These are phyloP conservation scores for Saguinus midas DNA, from an alignment of 2,113 vertebrate genomes.

Conservation along the genomic window DNA sequence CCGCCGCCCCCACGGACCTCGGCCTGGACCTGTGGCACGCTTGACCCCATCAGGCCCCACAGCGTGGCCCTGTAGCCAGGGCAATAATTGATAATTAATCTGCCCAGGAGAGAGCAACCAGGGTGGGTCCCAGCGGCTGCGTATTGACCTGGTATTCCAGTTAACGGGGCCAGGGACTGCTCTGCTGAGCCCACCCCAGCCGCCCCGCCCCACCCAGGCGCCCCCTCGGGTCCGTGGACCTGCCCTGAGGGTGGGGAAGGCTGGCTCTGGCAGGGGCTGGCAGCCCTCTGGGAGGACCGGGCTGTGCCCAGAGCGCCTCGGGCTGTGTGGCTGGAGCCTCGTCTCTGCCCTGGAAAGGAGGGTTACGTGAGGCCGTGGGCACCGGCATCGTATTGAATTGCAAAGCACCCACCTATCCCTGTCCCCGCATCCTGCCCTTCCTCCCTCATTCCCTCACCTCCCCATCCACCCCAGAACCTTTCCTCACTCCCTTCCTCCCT, in stretches of 20 bases:
- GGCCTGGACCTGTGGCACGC: too few relatives aligned
- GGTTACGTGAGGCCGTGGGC: too few relatives aligned
- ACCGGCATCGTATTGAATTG: too few relatives aligned
- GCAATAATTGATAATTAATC: constrained; percentile 91
- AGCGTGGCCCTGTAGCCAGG: constrained; percentile 81
- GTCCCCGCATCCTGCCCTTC: background rate
- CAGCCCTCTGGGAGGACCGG: too few relatives aligned
- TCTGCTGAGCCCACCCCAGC: constrained; percentile 66
- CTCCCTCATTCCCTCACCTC: background rate
- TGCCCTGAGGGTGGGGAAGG: background rate
- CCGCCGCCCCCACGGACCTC: background rate
- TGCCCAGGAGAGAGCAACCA: constrained; percentile 86
- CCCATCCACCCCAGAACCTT: background rate
- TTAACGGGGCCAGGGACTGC: constrained; percentile 81
- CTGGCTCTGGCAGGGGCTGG: background rate
- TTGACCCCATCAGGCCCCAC: constrained; percentile 41
- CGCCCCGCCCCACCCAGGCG: constrained; percentile 11
- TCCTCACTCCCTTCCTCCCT: background rate
- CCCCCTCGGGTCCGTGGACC: background rate
- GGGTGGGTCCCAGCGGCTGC: constrained; percentile 82
- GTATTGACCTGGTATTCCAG: constrained; percentile 87
- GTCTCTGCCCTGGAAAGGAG: too few relatives aligned
- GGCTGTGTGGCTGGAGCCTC: too few relatives aligned
- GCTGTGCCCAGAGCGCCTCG: too few relatives aligned
- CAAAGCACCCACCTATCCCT: background rate